Base-by-base conservation (phyloP, 2,888 invertebrate genomes). In the Tuberolachnus salignus region DNA sequence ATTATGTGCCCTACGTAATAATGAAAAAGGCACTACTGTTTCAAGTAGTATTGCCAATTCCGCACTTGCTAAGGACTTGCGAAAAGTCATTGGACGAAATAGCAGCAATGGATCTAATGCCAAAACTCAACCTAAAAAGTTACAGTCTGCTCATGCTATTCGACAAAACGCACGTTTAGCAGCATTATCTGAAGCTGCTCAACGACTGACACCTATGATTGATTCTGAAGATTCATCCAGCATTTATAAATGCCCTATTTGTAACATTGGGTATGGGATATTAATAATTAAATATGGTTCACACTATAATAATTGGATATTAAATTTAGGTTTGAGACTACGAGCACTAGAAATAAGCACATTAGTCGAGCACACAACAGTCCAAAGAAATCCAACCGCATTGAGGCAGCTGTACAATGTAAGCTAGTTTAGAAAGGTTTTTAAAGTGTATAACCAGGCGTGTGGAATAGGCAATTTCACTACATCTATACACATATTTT, bases 1-100 rank as follows among this genome's bases (percentile, higher is more conserved):
- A 81, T 42, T 83, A 11, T 82, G 82, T 57, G 82, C 81, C 2
- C 71, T 82, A 8, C 78, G 82, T 21, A 82, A 78, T n/a, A 78
- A 78, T 42, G 78, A 69, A 61, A 69, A 78, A 51, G 69, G 78
- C 23, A 69, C 69, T 14, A 23, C 59, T 69, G 78, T 78, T 23
- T 78, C 78, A 13, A 78, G 51, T 61, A 78, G 78, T 23, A 69
- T 78, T 69, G 78, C 78, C 13, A 78, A 78, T 51, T 78, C 78
- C 23, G 78, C 78, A 13, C 78, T 78, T 42, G 78, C 78, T 21
- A 78, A 78, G 19, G 78, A 78, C 23, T 61, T 78, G 3, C 67
- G 78, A 11, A 78, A 78, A 59, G 78, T 78, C 6, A 78, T 78
- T n/a, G 78, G 78, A 42, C 78, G 78, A 4, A 78, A 78, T 23